Percentiles rank a stretch among this genome's conserved stretches.
phyloP scores from a whole-genome alignment of 1,140 invertebrate species.

The Ephestia elutella region DNA sequence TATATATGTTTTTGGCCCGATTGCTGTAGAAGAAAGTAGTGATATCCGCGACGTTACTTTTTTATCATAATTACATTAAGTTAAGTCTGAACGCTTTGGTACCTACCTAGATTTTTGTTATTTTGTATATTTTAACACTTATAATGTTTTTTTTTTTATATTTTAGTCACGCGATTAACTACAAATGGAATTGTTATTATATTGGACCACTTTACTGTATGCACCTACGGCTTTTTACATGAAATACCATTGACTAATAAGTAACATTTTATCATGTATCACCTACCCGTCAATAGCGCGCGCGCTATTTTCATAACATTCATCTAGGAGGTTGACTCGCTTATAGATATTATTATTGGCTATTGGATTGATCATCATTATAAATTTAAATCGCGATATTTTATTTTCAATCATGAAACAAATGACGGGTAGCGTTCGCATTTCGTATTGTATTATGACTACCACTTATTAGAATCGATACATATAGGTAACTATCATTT shows the following conservation, averaged over 20 bases:
- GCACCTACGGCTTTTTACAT: slow-evolving; percentile 23
- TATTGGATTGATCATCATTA: neutral
- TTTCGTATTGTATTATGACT: slow-evolving; percentile 35
- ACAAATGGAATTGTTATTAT: slow-evolving; percentile 35
- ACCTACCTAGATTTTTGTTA: slow-evolving; percentile 48
- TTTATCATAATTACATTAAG: slow-evolving; percentile 27
- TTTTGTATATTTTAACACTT: slow-evolving; percentile 66
- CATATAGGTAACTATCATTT: neutral
- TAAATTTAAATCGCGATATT: neutral
- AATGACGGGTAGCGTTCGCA: slow-evolving; percentile 13
- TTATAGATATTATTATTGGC: neutral
- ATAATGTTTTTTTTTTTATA: slow-evolving; percentile 52
- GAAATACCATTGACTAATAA: slow-evolving; percentile 21
- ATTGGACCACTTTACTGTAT: slow-evolving; percentile 38
- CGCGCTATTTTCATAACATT: slow-evolving; percentile 5
- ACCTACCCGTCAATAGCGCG: slow-evolving; percentile 15
- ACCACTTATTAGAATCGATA: slow-evolving; percentile 9
- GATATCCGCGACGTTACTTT: slow-evolving; percentile 53
- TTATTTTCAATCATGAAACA: neutral
- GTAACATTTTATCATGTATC: slow-evolving; percentile 23
- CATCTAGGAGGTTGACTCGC: neutral
- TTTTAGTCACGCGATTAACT: slow-evolving; percentile 60
- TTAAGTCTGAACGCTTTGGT: slow-evolving; percentile 2
- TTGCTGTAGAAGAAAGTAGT: slow-evolving; percentile 31
- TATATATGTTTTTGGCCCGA: slow-evolving; percentile 71